Conservation (phyloP, 2,888 invertebrate species). For the Apamea anceps region DNA sequence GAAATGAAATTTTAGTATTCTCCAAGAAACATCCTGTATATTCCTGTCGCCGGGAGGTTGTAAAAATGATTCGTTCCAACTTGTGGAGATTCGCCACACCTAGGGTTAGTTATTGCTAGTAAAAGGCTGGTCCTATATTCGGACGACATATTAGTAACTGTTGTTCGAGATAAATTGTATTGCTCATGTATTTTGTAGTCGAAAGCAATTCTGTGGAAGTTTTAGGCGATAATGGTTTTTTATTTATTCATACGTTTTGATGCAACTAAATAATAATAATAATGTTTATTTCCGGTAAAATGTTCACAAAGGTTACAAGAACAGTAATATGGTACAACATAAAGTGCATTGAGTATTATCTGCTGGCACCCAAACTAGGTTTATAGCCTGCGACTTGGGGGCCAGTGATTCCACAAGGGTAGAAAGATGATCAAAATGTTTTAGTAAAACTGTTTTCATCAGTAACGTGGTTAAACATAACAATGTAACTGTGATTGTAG, state of each 20-base stretch:
- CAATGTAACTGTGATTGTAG: too few species aligned
- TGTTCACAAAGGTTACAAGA: too few species aligned
- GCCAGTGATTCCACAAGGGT: too few species aligned
- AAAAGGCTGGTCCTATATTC: conserved; percentile 51
- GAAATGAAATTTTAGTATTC: conserved; percentile 68
- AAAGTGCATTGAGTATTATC: too few species aligned
- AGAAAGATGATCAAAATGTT: too few species aligned
- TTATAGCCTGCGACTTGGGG: too few species aligned
- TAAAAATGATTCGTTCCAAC: conserved; percentile 78
- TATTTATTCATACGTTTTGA: not conserved
- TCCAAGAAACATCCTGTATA: conserved; percentile 58
- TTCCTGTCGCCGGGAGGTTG: conserved; percentile 60
- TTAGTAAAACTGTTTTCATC: too few species aligned
- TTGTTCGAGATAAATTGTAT: conserved; percentile 16
- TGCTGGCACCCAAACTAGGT: too few species aligned
- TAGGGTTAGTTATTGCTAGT: conserved; percentile 45
- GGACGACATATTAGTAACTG: conserved; percentile 25
- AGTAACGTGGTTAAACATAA: too few species aligned
- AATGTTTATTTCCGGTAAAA: too few species aligned
- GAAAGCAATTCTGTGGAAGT: not conserved
- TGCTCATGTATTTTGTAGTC: conserved; percentile 1
- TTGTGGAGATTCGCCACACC: conserved; percentile 68
- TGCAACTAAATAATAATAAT: too few species aligned
- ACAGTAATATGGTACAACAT: too few species aligned
- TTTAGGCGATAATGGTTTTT: not conserved